phyloP scores from a whole-genome alignment of 2,888 invertebrate genomes.

The Conops quadrifasciatus region DNA sequence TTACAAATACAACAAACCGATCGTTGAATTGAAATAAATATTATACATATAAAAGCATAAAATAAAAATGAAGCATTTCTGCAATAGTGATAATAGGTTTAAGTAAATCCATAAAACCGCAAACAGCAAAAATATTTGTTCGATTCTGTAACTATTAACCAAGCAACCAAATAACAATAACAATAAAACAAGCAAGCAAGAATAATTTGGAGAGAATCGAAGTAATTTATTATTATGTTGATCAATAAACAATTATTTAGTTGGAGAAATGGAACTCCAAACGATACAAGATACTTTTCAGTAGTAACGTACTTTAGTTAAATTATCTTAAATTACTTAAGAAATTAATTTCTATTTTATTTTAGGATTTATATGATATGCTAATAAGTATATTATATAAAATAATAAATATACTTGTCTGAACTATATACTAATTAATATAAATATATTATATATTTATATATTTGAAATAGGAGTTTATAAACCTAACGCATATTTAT shows the following conservation, averaged over 20 bases:
- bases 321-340: constrained; percentile 18
- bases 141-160: constrained; percentile 32
- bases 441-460: constrained; percentile 16
- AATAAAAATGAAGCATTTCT: constrained; percentile 53
- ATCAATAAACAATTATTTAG: constrained; percentile 29
- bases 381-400: background rate
- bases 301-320: constrained; percentile 21
- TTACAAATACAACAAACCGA: constrained; percentile 39
- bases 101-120: constrained; percentile 50
- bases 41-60: constrained; percentile 38
- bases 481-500: constrained; percentile 26
- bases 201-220: constrained; percentile 22
- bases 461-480: constrained; percentile 16
- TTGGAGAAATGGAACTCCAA: background rate
- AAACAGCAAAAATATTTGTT: constrained; percentile 41
- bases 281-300: constrained; percentile 3
- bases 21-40: background rate
- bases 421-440: constrained; percentile 25
- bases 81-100: constrained; percentile 66
- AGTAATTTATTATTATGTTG: constrained; percentile 41
- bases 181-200: constrained; percentile 43
- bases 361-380: too few relatives aligned
- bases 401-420: constrained; percentile 26
- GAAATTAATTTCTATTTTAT: background rate
- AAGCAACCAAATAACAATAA: constrained; percentile 36